Conservation (phyloP, 2,797 vertebrate species). For the Artibeus jamaicensis region DNA sequence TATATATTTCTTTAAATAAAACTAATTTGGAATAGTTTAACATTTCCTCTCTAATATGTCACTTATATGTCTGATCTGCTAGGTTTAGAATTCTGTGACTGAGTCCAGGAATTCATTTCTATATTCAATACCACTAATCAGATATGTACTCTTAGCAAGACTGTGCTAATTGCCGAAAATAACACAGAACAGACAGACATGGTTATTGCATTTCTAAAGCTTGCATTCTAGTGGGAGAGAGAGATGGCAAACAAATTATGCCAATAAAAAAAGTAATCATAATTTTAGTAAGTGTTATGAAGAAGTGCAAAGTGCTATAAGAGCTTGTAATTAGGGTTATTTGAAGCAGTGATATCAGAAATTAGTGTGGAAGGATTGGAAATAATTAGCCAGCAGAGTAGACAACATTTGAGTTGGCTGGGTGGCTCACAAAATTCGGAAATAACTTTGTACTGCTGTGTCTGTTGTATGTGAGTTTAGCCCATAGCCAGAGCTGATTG, state of each 20-base stretch:
- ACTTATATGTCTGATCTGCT: neutral
- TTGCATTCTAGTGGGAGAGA: neutral
- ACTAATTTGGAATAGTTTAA: neutral
- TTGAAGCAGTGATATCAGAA: conserved; percentile 49
- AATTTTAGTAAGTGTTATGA: conserved; percentile 58
- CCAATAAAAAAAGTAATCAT: conserved; percentile 54
- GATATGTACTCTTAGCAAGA: neutral
- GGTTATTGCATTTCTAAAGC: neutral
- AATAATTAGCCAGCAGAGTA: conserved; percentile 38
- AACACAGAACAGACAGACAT: conserved; percentile 31
- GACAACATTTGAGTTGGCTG: neutral
- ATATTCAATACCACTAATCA: conserved; percentile 24
- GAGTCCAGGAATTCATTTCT: neutral
- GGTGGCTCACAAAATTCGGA: neutral
- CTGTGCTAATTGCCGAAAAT: conserved; percentile 14
- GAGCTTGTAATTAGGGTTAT: conserved; percentile 51
- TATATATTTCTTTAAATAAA: conserved; percentile 7
- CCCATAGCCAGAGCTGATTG: neutral
- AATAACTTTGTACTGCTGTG: neutral
- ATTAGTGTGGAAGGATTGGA: neutral
- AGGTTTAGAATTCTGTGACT: neutral
- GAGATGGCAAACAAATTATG: conserved; percentile 48
- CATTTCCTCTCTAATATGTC: neutral
- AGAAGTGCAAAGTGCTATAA: conserved; percentile 1
- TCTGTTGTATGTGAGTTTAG: neutral